Evolutionary conservation across 2,113 vertebrate genomes (phyloP), one percentile per base, ranked within the genome.

Genomic region (Lynx canadensis): DNA sequence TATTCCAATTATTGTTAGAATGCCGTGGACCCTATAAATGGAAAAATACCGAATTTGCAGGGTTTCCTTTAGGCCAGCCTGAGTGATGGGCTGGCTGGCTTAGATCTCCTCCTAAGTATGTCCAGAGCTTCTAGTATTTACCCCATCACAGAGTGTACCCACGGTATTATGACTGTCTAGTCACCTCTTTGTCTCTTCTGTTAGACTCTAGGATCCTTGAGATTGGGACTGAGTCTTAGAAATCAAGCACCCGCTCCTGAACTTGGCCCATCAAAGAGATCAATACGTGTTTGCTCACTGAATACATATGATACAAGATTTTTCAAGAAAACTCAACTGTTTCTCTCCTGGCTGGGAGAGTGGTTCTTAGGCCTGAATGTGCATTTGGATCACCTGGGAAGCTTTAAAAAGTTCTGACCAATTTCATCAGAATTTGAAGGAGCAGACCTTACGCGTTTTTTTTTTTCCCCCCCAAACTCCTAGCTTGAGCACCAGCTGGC

Each of bases 91-190:
- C 12, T 71, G 19, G 33, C 69, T 84, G 36, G 68, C 48, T 27
- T 60, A 52, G n/a, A 57, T 27, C 10, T 8, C 33, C 21, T 50
- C 12, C 60, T 4, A 13, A 25, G 29, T 6, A 2, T 41, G 38
- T 23, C 5, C 14, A 2, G 6, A 74, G 41, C 71, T 45, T 41
- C 60, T 8, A 7, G 36, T 48, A 29, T 18, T 27, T 45, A 5
- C 27, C 23, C 57, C 11, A 1, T 41, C 8, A 0, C 16, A 21
- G 1, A 21, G 7, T 0, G 2, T 11, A 3, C 11, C 25, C 10
- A 0, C 9, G 7, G 6, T 50, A 7, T 27, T 21, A 3, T 23
- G 14, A 2, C 38, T 79, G 12, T 38, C 60, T 33, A 0, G n/a
- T 85, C 8, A 31, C 18, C 16, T 65, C 15, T 31, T 36, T 13